Evolutionary conservation across 2,113 vertebrate genomes (phyloP), one percentile per base, ranked within the genome.

Genomic region (Poecilia latipinna): DNA sequence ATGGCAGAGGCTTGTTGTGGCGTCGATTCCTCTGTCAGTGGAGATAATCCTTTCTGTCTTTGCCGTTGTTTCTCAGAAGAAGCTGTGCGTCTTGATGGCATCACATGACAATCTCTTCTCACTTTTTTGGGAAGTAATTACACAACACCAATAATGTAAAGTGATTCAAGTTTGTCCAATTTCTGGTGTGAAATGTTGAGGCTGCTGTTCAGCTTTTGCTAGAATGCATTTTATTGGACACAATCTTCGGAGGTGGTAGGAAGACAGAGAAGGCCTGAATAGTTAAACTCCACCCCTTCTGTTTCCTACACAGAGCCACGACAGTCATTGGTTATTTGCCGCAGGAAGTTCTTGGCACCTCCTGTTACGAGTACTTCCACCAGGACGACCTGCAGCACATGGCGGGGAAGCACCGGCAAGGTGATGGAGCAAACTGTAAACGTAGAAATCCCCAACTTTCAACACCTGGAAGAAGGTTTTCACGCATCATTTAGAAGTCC

Each of bases 301-400:
- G 37, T 73, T 7, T 57, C 48, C 26, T 33, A 12, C 22, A 63
- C 90, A 97, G 96, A 61, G 96, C 96, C 60, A 97, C 96, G 31
- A 94, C 94, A 2, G 83, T 97, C 87, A 93, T 96, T 29, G 96
- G 96, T 19, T 97, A 96, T 78, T 87, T 97, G 72, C 96, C 96
- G 3, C 96, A 97, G 88, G 96, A 97, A 83, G 93, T 97, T 39
- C 94, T 97, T 2, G 96, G 96, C 75, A 96, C 96, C 2, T 97
- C 96, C 8, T 97, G 96, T 87, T 97, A 97, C 3, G 96, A 97
- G 81, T 97, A 96, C 90, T 97, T 96, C 93, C 96, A 97, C 89
- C 96, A 96, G 89, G 95, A 97, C 32, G 96, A 97, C 89, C 93
- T 97, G 71, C 94, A 87, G 81, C 96, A 96, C 72, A 93, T 99